Percentiles rank a stretch among this genome's conserved stretches.
Evolutionary conservation across 1,140 invertebrate genomes (phyloP).

Genomic region (Listronotus bonariensis): DNA sequence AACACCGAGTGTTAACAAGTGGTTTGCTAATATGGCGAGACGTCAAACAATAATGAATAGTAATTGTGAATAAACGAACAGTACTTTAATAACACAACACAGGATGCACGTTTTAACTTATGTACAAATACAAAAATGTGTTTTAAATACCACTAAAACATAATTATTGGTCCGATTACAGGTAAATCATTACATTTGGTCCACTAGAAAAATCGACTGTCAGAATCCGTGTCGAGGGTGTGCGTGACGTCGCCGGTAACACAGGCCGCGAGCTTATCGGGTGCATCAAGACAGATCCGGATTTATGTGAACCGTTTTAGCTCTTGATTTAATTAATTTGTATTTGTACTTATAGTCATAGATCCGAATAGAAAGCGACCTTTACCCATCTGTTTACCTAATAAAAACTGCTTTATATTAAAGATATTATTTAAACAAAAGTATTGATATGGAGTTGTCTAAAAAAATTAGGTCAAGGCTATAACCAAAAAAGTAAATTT

Average conservation of each 20-base stretch:
- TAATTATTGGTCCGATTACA: slow-evolving; percentile 44
- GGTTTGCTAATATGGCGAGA: slow-evolving; percentile 44
- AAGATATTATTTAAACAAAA: no score
- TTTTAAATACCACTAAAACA: slow-evolving; percentile 38
- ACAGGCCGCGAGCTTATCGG: slow-evolving; percentile 31
- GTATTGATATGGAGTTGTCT: no score
- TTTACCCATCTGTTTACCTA: no score
- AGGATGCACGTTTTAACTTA: slow-evolving; percentile 38
- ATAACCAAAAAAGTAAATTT: no score
- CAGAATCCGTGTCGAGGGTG: slow-evolving; percentile 41
- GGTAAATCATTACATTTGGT: slow-evolving; percentile 46
- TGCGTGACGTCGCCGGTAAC: slow-evolving; percentile 39
- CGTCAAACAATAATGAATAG: slow-evolving; percentile 33
- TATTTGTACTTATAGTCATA: no score
- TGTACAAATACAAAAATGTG: slow-evolving; percentile 44
- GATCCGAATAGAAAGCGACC: no score
- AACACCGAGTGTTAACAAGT: slow-evolving; percentile 44
- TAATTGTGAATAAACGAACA: slow-evolving; percentile 31
- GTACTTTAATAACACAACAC: slow-evolving; percentile 41
- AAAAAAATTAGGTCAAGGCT: no score
- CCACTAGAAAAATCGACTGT: slow-evolving; percentile 47
- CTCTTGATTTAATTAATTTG: not conserved
- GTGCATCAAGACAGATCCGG: slow-evolving; percentile 6
- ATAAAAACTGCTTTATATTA: no score
- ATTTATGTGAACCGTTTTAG: not conserved